phyloP scores from a whole-genome alignment of 1,140 invertebrate species.

The Nymphalis io region DNA sequence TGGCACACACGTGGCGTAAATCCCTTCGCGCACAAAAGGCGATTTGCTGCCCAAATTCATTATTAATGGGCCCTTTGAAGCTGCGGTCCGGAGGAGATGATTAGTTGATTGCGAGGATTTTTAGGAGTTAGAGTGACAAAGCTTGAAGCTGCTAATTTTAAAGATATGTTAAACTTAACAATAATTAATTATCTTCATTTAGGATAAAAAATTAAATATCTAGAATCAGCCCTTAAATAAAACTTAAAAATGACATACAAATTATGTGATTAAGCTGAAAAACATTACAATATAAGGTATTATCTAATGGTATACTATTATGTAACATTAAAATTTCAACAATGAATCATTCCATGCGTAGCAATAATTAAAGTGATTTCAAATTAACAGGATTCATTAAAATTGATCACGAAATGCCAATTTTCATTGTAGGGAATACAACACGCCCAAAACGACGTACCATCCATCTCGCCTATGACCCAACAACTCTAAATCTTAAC shows the following conservation, averaged over 20 bases:
- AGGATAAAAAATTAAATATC: no score
- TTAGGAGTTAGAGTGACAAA: conserved; percentile 14
- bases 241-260: no score
- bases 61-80: conserved; percentile 66
- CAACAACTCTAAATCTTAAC: conserved; percentile 69
- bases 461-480: conserved; percentile 49
- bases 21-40: conserved; percentile 62
- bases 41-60: conserved; percentile 68
- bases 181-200: not conserved
- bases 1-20: conserved; percentile 66
- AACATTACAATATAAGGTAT: no score
- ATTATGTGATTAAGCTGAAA: no score
- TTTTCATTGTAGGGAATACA: conserved; percentile 1
- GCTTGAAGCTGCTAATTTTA: conserved; percentile 11
- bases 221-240: no score
- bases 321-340: not conserved
- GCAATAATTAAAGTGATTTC: not conserved
- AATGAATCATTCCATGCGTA: not conserved
- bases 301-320: no score
- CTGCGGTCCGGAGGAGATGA: conserved; percentile 46
- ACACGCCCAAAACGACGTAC: conserved; percentile 19
- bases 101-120: conserved; percentile 61
- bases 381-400: conserved; percentile 1
- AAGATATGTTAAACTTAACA: conserved; percentile 2
- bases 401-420: not conserved